These are phyloP conservation scores for Catajapyx aquilonaris DNA, from an alignment of 1,140 invertebrate species.

Conservation along the genomic window DNA sequence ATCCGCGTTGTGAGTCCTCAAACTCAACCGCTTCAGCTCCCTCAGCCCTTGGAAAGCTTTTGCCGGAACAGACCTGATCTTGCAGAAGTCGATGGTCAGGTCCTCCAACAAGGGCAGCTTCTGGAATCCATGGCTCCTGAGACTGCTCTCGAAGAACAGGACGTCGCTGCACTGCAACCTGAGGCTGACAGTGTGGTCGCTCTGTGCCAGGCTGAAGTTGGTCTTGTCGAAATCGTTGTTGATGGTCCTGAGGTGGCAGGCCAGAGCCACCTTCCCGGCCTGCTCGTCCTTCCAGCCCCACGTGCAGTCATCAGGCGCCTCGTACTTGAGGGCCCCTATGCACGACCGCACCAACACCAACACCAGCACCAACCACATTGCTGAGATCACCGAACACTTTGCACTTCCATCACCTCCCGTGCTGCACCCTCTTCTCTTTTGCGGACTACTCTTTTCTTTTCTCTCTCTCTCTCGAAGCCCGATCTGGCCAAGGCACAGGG, in stretches of 20 bases:
- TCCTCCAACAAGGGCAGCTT: slow-evolving; percentile 37
- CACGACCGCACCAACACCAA: too few species aligned
- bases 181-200: slow-evolving; percentile 41
- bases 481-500: too few species aligned
- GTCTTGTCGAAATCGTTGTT: slow-evolving; percentile 45
- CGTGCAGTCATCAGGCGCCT: slow-evolving; percentile 39
- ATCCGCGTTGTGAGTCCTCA: slow-evolving; percentile 55
- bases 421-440: too few species aligned
- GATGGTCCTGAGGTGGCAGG: slow-evolving; percentile 48
- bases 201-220: slow-evolving; percentile 31
- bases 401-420: too few species aligned
- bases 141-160: slow-evolving; percentile 50
- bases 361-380: too few species aligned
- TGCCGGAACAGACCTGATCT: slow-evolving; percentile 46
- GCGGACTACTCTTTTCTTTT: too few species aligned
- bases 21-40: slow-evolving; percentile 38
- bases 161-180: slow-evolving; percentile 56
- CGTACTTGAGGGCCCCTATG: slow-evolving; percentile 10
- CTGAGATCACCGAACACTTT: too few species aligned
- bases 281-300: slow-evolving; percentile 32
- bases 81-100: slow-evolving; percentile 52
- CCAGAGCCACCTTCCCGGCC: slow-evolving; percentile 18
- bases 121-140: slow-evolving; percentile 20
- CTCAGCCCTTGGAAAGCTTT: slow-evolving; percentile 39
- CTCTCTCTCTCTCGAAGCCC: too few species aligned